Percentiles rank a stretch among this genome's conserved stretches.
Conservation (phyloP, 2,113 vertebrate genomes). For the Mastomys natalensis region DNA sequence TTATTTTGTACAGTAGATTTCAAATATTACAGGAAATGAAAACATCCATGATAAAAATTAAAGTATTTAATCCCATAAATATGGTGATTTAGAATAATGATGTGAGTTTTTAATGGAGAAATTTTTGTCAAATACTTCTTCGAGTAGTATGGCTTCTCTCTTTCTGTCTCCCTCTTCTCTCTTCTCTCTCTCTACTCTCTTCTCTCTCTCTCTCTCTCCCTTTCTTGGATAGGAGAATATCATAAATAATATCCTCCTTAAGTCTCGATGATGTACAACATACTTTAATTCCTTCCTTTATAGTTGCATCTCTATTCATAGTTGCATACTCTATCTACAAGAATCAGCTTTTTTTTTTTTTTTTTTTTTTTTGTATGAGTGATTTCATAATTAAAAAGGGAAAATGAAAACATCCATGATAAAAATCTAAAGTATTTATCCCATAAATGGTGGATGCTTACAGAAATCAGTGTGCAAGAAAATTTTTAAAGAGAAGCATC, state of each 20-base stretch:
- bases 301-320: too few species aligned
- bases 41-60: too few species aligned
- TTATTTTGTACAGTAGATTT: too few species aligned
- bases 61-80: too few species aligned
- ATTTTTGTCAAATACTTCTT: too few species aligned
- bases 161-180: neutral
- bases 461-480: neutral
- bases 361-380: too few species aligned
- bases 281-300: neutral
- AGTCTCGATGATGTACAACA: neutral
- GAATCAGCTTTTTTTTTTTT: neutral
- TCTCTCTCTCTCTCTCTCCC: neutral
- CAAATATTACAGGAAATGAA: too few species aligned
- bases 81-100: too few species aligned
- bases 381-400: neutral
- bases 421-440: neutral
- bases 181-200: neutral
- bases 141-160: neutral
- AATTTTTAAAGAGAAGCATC: neutral
- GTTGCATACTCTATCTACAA: too few species aligned
- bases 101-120: too few species aligned
- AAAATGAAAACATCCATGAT: neutral
- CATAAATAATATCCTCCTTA: neutral
- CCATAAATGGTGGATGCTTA: neutral
- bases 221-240: neutral